Evolutionary conservation across 2,888 invertebrate genomes (phyloP), one percentile per base, ranked within the genome.

Genomic region (Hypercompe scribonia): DNA sequence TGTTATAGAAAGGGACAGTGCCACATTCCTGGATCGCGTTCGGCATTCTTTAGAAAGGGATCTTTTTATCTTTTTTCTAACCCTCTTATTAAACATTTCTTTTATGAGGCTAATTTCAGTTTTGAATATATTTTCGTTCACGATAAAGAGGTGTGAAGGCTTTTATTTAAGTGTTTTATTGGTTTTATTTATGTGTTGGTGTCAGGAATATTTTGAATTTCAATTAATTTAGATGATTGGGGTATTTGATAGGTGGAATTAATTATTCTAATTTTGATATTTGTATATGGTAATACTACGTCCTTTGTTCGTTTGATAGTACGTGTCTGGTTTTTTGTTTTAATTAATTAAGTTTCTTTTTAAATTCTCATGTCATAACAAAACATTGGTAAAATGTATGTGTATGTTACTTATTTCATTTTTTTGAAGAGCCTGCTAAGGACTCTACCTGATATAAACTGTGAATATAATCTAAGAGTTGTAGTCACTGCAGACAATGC

Each of bases 31-130:
- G 71, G 85, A 77, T 81, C 85, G n/a, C n/a, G n/a, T 81, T 83
- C 77, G 82, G 84, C 88, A 91, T 93, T 92, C 92, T 89, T 78
- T 82, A 81, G 92, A 94, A 94, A 94, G 93, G 89, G 90, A 94
- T 90, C 85, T 90, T 85, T 90, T 89, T 90, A 84, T 85, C 87
- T 85, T 89, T 90, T 90, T 90, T 79, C 84, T 61, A 88, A 88
- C 82, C 85, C 76, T 79, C 88, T 86, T 89, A 86, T 90, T 87
- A 87, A 82, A 81, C 78, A 87, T 87, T 76, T 80, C 78, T 84
- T 83, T 80, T 84, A 87, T 88, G 82, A 84, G 81, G 81, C 86
- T 89, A 89, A 90, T 89, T 89, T 88, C 84, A 81, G 80, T 84
- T 86, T 84, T 81, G 82, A 82, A 42, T 18, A 28, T 46, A 75